phyloP scores from a whole-genome alignment of 2,797 vertebrate species.

The Lerista edwardsae region DNA sequence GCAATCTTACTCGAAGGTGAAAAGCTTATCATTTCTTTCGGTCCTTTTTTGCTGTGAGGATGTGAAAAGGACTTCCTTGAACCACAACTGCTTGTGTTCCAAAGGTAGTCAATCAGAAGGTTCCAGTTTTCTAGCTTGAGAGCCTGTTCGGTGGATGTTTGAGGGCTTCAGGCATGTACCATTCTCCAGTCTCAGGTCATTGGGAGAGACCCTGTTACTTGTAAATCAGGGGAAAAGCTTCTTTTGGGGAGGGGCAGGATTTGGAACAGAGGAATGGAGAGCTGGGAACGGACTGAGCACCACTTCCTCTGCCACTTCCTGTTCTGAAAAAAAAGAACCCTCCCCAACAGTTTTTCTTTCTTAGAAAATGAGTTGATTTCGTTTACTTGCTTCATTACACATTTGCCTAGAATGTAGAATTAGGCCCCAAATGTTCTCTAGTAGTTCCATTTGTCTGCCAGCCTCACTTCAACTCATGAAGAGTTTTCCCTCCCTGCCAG shows the following conservation, averaged over 20 bases:
- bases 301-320: neutral
- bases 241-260: neutral
- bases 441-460: neutral
- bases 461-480: neutral
- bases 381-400: neutral
- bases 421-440: neutral
- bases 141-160: neutral
- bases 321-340: neutral
- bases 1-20: no score
- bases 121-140: no score
- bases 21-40: no score
- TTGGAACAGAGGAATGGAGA: neutral
- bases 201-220: neutral
- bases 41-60: no score
- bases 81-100: no score
- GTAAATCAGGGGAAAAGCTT: neutral
- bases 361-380: neutral
- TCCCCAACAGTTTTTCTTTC: neutral
- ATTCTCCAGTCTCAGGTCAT: neutral
- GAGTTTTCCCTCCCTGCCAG: neutral
- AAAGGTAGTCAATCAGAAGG: no score
- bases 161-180: neutral
- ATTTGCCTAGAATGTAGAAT: neutral
- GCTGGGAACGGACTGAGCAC: neutral
- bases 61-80: no score